Conservation (phyloP, 2,797 vertebrate species). For the Thalassophryne amazonica region DNA sequence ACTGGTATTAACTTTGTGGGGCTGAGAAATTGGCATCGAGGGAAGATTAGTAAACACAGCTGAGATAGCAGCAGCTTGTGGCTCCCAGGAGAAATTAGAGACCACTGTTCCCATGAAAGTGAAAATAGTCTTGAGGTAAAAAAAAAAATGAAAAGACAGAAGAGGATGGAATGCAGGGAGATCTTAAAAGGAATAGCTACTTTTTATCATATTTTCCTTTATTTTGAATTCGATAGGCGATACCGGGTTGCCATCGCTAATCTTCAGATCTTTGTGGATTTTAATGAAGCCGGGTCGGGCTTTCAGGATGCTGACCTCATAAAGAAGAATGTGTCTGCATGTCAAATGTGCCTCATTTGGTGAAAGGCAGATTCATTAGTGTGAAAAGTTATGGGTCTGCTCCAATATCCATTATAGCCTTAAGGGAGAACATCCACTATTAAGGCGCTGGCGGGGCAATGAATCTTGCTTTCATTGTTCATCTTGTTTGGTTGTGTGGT, state of each 20-base stretch:
- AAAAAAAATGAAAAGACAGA: too few relatives aligned
- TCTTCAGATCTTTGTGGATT: slow-evolving; percentile 21
- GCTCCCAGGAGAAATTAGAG: slow-evolving; percentile 75
- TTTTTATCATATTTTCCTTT: slow-evolving; percentile 40
- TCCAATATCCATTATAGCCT: slow-evolving; percentile 22
- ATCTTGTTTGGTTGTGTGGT: background rate
- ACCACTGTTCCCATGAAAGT: slow-evolving; percentile 59
- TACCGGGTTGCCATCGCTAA: slow-evolving; percentile 46
- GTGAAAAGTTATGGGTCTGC: slow-evolving; percentile 22
- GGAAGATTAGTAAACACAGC: slow-evolving; percentile 77
- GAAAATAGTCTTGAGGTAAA: slow-evolving; percentile 26
- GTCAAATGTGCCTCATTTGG: slow-evolving; percentile 28
- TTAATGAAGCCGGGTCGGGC: slow-evolving; percentile 44
- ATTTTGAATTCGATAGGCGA: slow-evolving; percentile 42
- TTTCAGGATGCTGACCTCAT: slow-evolving; percentile 53
- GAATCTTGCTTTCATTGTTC: background rate
- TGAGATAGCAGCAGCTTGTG: slow-evolving; percentile 66
- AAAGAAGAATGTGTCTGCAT: slow-evolving; percentile 38
- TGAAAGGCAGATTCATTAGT: slow-evolving; percentile 35
- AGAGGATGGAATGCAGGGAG: slow-evolving; percentile 39
- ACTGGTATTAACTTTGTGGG: slow-evolving; percentile 68
- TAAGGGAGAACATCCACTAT: slow-evolving; percentile 22
- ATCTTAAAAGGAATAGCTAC: slow-evolving; percentile 53
- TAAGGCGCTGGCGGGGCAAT: background rate
- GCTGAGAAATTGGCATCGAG: slow-evolving; percentile 68